These are phyloP conservation scores for Harpalus rubripes DNA, from an alignment of 2,888 invertebrate genomes.

Conservation along the genomic window DNA sequence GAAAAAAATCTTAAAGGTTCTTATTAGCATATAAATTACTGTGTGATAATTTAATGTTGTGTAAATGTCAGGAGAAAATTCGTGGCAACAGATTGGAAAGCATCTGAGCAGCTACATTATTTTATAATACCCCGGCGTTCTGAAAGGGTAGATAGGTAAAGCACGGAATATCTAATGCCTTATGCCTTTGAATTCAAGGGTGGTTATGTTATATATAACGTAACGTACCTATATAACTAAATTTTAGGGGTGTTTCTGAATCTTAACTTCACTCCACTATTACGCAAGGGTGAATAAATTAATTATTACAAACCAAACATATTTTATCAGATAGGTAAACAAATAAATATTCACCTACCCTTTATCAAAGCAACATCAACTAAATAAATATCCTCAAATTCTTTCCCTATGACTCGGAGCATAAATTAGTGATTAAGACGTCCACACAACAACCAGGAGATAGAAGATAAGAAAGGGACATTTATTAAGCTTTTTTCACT, in stretches of 20 bases:
- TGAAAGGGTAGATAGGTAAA: conserved; percentile 17
- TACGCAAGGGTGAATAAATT: conserved; percentile 35
- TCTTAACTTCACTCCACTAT: conserved; percentile 21
- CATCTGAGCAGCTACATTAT: conserved; percentile 15
- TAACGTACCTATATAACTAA: conserved; percentile 23
- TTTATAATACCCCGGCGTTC: background rate
- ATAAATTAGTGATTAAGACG: background rate
- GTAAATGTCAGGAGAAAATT: conserved; percentile 8
- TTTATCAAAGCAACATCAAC: conserved; percentile 1
- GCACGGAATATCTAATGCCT: conserved; percentile 22
- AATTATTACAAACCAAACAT: conserved; percentile 24
- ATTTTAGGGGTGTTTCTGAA: conserved; percentile 20
- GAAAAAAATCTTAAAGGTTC: no score
- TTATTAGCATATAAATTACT: no score
- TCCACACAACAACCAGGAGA: background rate
- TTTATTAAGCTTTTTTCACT: background rate
- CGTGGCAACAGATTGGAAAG: conserved; percentile 1
- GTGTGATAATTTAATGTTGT: conserved; percentile 3
- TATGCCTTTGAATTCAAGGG: conserved; percentile 19
- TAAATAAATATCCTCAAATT: conserved; percentile 10
- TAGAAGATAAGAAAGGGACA: background rate
- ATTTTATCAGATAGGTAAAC: conserved; percentile 29
- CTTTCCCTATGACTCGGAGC: background rate
- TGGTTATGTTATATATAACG: conserved; percentile 23
- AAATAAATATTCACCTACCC: conserved; percentile 21